Base-by-base conservation (phyloP, 2,113 vertebrate species). In the Ochotona princeps region DNA sequence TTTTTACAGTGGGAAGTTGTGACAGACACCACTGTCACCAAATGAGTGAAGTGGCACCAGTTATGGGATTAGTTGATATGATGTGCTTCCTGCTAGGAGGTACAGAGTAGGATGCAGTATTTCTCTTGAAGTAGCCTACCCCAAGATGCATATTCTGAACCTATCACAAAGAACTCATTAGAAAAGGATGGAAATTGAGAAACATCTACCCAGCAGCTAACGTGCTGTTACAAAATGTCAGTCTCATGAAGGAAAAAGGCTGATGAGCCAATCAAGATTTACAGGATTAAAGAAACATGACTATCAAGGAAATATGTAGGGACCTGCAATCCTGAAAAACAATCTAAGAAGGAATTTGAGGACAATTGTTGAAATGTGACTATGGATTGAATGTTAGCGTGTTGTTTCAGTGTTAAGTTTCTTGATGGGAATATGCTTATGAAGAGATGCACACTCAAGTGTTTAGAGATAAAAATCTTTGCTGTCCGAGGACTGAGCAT, bases 61-160 rank as follows among this genome's bases (percentile, higher is more conserved):
- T 87, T 87, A 63, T 86, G 80, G 83, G 28, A 61, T 82, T 87
- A 91, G 94, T 54, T 93, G 35, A 91, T n/a, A 75, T 11, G 49
- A 85, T 67, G 15, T 57, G 7, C 32, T 30, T 87, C 35, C 32
- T 49, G 61, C 70, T 63, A 47, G 35, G 60, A 89, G 38, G 44
- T 35, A 79, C n/a, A 66, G 47, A 85, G 61, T 44, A 44, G 38
- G 15, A 75, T 7, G 76, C 18, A 15, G 38, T 38, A 57, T 84
- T n/a, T 83, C 47, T 79, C 49, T 47, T 44, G 21, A 82, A 66
- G 25, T 90, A 44, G 63, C 49, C 44, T 15, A 44, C 84, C 10
- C 63, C 89, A 89, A 93, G 89, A 73, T 76, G n/a, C 12, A 63
- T 72, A 38, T 63, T 85, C 47, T 86, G 32, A 90, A 66, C 35